These are phyloP conservation scores for Halyomorpha halys DNA, from an alignment of 1,140 invertebrate species.

Conservation along the genomic window DNA sequence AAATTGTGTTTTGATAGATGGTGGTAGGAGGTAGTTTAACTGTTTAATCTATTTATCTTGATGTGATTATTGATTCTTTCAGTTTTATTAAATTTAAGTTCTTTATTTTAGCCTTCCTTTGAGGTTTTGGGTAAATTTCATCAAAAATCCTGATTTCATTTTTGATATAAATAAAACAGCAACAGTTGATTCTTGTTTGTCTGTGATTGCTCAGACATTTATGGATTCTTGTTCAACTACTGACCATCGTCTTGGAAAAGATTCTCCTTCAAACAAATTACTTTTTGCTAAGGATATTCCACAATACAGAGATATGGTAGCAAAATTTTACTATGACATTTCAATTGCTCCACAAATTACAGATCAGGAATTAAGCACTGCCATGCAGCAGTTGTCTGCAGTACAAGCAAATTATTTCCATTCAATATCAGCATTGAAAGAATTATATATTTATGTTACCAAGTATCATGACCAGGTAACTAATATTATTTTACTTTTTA, in stretches of 20 bases:
- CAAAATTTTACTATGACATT: constrained; percentile 76
- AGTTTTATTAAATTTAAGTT: constrained; percentile 5
- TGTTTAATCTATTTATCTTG: constrained; percentile 7
- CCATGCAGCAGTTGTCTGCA: constrained; percentile 82
- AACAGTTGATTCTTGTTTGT: constrained; percentile 83
- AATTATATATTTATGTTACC: constrained; percentile 86
- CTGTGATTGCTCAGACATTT: constrained; percentile 91
- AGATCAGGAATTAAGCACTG: constrained; percentile 83
- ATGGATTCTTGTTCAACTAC: constrained; percentile 89
- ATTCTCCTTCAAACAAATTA: constrained; percentile 89
- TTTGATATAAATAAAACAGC: constrained; percentile 91
- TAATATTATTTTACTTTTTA: constrained; percentile 25
- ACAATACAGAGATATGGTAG: constrained; percentile 61
- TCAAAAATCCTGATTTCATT: constrained; percentile 94
- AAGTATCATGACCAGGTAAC: constrained; percentile 86
- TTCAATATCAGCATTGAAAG: constrained; percentile 79
- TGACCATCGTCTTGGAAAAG: constrained; percentile 81
- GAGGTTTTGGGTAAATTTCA: constrained; percentile 94
- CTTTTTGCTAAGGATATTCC: constrained; percentile 86
- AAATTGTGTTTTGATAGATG: not conserved
- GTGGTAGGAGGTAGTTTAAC: not conserved
- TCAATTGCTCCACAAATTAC: constrained; percentile 74
- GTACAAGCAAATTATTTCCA: constrained; percentile 82
- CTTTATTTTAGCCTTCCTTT: constrained; percentile 62
- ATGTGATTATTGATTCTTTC: constrained; percentile 11